Percentiles rank a stretch among this genome's conserved stretches.
These are phyloP conservation scores for Eubucco bourcierii DNA, from an alignment of 2,113 vertebrate species.

Conservation along the genomic window DNA sequence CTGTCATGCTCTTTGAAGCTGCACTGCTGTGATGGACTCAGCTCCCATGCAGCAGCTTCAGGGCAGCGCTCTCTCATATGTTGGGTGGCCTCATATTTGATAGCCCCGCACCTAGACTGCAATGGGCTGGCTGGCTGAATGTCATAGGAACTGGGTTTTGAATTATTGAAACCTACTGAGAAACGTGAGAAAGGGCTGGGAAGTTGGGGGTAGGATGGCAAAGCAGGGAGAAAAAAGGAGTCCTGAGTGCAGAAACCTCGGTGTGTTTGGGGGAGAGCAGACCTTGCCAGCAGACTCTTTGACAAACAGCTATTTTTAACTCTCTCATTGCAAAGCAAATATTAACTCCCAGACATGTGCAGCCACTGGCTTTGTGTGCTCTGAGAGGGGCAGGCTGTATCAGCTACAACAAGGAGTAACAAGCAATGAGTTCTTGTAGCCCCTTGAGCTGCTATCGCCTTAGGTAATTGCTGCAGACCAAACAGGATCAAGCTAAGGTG, in stretches of 20 bases:
- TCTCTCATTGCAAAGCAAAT: slow-evolving; percentile 56
- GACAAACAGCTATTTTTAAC: slow-evolving; percentile 60
- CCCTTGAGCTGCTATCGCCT: not conserved
- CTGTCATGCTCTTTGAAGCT: not conserved
- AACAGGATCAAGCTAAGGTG: not conserved
- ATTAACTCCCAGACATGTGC: slow-evolving; percentile 52
- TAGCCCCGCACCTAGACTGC: not conserved
- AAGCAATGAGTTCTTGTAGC: not conserved
- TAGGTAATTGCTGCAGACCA: not conserved
- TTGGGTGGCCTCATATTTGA: not conserved
- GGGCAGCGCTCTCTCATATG: not conserved
- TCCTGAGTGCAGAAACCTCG: not conserved
- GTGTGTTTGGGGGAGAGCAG: not conserved
- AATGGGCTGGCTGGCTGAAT: not conserved
- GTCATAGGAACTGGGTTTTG: not conserved
- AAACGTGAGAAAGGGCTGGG: not conserved
- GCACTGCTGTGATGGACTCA: not conserved
- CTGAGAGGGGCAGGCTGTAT: not conserved
- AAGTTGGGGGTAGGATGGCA: not conserved
- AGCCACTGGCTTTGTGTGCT: slow-evolving; percentile 19
- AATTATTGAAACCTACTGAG: not conserved
- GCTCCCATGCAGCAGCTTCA: not conserved
- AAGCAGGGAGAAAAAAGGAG: not conserved
- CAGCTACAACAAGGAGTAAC: not conserved
- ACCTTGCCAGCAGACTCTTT: not conserved